Conservation (phyloP, 2,797 vertebrate species). For the Nasua narica region DNA sequence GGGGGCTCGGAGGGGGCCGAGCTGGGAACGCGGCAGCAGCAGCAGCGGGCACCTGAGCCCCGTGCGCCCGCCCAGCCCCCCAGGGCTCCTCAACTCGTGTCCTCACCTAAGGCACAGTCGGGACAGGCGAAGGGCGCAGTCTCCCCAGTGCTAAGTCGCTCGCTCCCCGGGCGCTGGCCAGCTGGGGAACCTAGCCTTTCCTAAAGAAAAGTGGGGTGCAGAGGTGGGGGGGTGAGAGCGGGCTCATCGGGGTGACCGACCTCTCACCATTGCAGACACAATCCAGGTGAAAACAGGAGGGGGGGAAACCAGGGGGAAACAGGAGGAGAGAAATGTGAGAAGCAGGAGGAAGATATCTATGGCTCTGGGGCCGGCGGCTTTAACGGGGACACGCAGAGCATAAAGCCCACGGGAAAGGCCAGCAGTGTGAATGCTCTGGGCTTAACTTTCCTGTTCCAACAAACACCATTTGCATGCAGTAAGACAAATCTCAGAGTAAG, state of each 20-base stretch:
- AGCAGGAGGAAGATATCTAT: rapidly evolving
- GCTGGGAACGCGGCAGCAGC: rapidly evolving
- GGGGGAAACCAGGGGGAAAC: too few relatives aligned
- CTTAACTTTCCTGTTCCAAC: not conserved
- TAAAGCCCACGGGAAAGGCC: not conserved
- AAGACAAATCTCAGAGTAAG: not conserved
- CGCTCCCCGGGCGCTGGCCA: rapidly evolving
- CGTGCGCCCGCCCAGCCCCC: not conserved
- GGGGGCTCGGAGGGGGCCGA: rapidly evolving
- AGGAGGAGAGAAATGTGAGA: not conserved
- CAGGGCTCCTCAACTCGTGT: not conserved
- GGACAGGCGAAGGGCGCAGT: rapidly evolving
- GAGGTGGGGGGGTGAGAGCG: too few relatives aligned
- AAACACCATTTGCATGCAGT: not conserved
- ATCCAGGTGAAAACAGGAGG: too few relatives aligned
- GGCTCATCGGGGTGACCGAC: not conserved
- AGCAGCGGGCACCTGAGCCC: not conserved
- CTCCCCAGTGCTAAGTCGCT: not conserved
- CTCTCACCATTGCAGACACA: not conserved
- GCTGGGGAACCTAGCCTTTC: not conserved
- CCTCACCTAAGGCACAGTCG: not conserved
- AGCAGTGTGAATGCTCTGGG: rapidly evolving
- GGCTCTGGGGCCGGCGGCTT: not conserved
- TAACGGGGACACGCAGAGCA: not conserved
- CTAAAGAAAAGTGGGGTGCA: not conserved